phyloP scores from a whole-genome alignment of 2,888 invertebrate genomes.

The Cryptosula pallasiana region DNA sequence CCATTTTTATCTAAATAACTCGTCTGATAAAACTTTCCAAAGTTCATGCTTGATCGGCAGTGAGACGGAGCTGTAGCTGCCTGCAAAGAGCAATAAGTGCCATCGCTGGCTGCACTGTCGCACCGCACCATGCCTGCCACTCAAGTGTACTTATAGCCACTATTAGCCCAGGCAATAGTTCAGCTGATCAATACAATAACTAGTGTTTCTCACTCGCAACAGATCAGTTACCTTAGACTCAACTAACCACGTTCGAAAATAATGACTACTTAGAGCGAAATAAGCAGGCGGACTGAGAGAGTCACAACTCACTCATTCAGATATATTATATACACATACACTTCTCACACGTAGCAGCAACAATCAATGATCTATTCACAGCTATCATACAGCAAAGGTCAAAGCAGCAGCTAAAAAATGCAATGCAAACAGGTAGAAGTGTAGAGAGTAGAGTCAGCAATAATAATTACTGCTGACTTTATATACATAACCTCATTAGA shows the following conservation, averaged over 20 bases:
- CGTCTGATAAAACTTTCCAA: conserved; percentile 43
- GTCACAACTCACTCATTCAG: background rate
- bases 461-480: background rate
- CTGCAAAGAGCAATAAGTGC: background rate
- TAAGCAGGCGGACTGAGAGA: background rate
- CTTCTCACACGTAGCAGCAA: background rate
- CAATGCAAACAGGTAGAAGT: background rate
- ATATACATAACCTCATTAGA: background rate
- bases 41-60: conserved; percentile 29
- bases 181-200: background rate
- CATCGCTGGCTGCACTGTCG: background rate
- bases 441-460: background rate
- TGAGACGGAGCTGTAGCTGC: background rate
- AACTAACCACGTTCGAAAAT: too few relatives aligned
- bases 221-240: background rate
- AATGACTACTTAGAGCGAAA: background rate
- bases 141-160: too few relatives aligned
- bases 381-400: background rate
- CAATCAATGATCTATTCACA: background rate
- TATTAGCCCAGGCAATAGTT: too few relatives aligned
- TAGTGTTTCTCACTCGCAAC: background rate
- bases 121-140: background rate
- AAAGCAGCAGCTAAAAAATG: background rate
- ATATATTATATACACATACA: too few relatives aligned
- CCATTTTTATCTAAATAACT: conserved; percentile 38